Conservation (phyloP, 1,140 invertebrate species). For the Caenorhabditis tropicalis region DNA sequence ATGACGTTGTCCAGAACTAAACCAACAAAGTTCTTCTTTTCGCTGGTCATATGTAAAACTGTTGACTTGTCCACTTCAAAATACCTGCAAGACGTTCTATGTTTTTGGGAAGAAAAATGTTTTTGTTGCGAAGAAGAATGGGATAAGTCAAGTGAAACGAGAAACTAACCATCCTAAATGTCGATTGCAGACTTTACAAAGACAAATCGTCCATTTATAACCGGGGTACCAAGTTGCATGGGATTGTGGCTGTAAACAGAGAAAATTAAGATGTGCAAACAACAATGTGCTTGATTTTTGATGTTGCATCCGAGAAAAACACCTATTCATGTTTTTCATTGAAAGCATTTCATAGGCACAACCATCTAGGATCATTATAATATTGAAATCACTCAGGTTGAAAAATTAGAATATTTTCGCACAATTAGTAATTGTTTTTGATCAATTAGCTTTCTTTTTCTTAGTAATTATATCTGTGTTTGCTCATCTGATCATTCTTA, state of each 20-base stretch:
- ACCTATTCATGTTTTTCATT: too few species aligned
- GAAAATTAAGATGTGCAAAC: background rate
- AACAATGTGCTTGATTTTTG: background rate
- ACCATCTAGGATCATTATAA: too few species aligned
- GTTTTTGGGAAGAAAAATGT: background rate
- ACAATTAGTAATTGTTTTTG: too few species aligned
- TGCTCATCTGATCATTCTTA: too few species aligned
- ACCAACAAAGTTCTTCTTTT: conserved; percentile 37
- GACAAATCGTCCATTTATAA: conserved; percentile 46
- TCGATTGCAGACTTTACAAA: conserved; percentile 6
- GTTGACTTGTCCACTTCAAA: conserved; percentile 23
- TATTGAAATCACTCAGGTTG: too few species aligned
- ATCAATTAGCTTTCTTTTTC: too few species aligned
- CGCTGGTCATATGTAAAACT: background rate
- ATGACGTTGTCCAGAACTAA: conserved; percentile 49
- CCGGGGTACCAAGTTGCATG: conserved; percentile 44
- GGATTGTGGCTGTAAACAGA: conserved; percentile 37
- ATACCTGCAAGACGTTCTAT: conserved; percentile 28
- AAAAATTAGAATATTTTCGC: too few species aligned
- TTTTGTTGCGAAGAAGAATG: background rate
- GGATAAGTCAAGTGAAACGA: background rate
- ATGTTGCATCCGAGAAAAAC: background rate
- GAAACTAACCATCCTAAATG: conserved; percentile 50
- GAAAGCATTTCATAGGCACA: too few species aligned
- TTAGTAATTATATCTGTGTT: too few species aligned